A percentile compares a stretch with the other conserved stretches of the same genome.
Evolutionary conservation across 2,797 vertebrate species (phyloP).

Genomic region (Lepus oiostolus): DNA sequence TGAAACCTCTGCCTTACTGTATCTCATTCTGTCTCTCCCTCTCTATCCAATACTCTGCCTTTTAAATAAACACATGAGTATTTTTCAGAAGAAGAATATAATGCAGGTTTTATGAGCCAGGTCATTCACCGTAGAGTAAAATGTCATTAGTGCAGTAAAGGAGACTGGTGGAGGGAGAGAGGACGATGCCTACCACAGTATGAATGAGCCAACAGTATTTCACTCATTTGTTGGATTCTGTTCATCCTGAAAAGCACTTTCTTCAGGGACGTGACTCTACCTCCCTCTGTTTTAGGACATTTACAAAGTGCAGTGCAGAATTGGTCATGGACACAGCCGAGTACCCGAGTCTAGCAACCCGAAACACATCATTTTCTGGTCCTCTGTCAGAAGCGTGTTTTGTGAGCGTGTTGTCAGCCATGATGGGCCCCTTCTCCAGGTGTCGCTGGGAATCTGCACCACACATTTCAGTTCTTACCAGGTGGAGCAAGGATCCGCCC

Average conservation of each 20-base stretch:
- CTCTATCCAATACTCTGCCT: too few relatives aligned
- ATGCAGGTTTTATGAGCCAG: not conserved
- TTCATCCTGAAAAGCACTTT: not conserved
- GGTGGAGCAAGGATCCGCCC: constrained; percentile 95
- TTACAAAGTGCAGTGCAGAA: not conserved
- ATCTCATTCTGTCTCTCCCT: too few relatives aligned
- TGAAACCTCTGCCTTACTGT: too few relatives aligned
- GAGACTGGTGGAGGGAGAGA: not conserved
- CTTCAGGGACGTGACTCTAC: not conserved
- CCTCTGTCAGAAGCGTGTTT: not conserved
- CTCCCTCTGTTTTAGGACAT: not conserved
- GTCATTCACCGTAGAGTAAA: not conserved
- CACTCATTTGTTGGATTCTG: not conserved
- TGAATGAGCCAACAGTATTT: too few relatives aligned
- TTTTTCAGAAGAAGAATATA: not conserved
- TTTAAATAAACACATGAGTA: too few relatives aligned
- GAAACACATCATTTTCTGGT: not conserved
- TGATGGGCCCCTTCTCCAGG: not conserved
- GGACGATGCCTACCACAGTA: not conserved
- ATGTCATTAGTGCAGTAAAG: not conserved
- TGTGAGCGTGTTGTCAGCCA: not conserved
- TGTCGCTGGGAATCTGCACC: not conserved
- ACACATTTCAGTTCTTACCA: constrained; percentile 90
- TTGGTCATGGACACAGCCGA: too few relatives aligned
- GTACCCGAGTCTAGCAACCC: not conserved